Percentiles rank a stretch among this genome's conserved stretches.
Conservation (phyloP, 2,113 vertebrate species). For the Hippocampus abdominalis region DNA sequence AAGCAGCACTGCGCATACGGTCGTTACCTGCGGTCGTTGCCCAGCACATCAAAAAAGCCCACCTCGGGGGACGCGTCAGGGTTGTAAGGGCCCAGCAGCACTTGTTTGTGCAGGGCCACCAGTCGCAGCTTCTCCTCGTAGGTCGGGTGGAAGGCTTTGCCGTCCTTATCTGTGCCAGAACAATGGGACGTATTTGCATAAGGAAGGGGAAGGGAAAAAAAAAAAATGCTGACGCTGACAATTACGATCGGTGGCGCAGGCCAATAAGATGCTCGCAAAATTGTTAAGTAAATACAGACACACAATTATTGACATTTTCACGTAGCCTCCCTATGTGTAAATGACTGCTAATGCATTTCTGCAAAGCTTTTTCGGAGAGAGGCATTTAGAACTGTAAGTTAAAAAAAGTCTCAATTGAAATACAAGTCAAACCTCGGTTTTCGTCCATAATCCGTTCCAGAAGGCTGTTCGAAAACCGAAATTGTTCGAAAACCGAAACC, state of each 20-base stretch:
- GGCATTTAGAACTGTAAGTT: not conserved
- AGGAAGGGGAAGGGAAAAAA: not conserved
- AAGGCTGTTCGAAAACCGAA: too few species aligned
- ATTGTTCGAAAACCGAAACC: too few species aligned
- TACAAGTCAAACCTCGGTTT: too few species aligned
- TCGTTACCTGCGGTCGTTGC: conserved; percentile 92
- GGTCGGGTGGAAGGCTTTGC: conserved; percentile 97
- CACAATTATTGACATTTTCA: conserved; percentile 1
- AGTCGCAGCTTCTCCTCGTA: conserved; percentile 96
- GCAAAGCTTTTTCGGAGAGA: not conserved
- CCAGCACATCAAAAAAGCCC: conserved; percentile 97
- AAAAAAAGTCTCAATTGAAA: too few species aligned
- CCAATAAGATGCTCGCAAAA: not conserved
- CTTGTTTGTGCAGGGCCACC: conserved; percentile 92
- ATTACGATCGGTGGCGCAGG: not conserved
- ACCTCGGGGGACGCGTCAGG: conserved; percentile 94
- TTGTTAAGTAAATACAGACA: not conserved
- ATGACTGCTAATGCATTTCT: not conserved
- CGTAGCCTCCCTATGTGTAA: too few species aligned
- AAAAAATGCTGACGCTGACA: not conserved
- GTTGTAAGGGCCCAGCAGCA: conserved; percentile 89
- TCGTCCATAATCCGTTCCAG: too few species aligned
- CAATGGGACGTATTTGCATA: conserved; percentile 1
- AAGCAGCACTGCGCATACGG: conserved; percentile 1
- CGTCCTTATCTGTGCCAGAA: conserved; percentile 85